phyloP scores from a whole-genome alignment of 2,113 vertebrate genomes.

The Oxyruncus cristatus region DNA sequence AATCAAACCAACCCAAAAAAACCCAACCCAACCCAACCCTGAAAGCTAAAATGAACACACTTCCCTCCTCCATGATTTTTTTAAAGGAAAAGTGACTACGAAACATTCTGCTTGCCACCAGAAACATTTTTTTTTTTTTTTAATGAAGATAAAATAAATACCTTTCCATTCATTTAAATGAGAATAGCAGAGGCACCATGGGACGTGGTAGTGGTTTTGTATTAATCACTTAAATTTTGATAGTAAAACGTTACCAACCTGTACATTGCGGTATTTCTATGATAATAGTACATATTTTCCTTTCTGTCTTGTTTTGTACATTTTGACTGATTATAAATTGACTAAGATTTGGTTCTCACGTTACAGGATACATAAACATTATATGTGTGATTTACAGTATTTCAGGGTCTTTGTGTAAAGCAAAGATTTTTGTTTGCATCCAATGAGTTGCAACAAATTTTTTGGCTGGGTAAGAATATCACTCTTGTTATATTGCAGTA shows the following conservation, averaged over 20 bases:
- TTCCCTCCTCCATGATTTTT: rapidly evolving
- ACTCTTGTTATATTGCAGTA: neutral
- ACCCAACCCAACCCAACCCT: neutral
- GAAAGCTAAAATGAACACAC: neutral
- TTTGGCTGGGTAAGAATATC: neutral
- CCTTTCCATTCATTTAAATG: neutral
- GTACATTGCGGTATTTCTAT: neutral
- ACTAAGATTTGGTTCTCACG: neutral
- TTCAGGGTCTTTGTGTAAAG: neutral
- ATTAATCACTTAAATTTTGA: neutral
- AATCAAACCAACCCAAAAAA: neutral
- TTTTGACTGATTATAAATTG: neutral
- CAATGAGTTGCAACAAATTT: neutral
- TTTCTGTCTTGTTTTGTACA: neutral
- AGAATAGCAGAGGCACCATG: neutral
- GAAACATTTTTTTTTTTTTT: neutral
- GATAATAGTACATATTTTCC: neutral
- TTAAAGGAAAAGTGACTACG: neutral
- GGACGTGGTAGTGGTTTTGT: neutral
- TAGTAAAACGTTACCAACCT: neutral
- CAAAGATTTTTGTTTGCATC: neutral
- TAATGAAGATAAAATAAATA: neutral
- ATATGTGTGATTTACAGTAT: neutral
- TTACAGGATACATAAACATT: neutral
- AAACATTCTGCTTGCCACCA: neutral